Evolutionary conservation across 2,888 invertebrate genomes (phyloP).

Genomic region (Malthinus flaveolus): DNA sequence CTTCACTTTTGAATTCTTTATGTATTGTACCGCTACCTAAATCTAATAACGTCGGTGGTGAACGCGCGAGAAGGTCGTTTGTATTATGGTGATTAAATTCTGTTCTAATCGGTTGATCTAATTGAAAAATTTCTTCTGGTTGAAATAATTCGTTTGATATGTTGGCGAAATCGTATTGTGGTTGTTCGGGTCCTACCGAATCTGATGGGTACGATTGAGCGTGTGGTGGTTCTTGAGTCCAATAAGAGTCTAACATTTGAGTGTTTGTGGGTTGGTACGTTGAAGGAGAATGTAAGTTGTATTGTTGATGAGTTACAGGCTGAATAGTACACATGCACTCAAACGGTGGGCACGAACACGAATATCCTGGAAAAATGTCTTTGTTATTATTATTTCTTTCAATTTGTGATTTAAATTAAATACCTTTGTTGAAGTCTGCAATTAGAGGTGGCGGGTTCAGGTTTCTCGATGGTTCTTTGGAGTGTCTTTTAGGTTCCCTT

Average conservation of each 20-base stretch:
- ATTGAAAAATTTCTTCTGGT: constrained; percentile 77
- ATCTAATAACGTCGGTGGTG: constrained; percentile 72
- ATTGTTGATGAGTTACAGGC: constrained; percentile 45
- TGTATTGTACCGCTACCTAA: constrained; percentile 73
- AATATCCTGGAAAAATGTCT: constrained; percentile 45
- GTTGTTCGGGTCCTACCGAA: constrained; percentile 41
- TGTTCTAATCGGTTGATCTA: constrained; percentile 71
- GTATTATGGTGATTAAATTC: constrained; percentile 60
- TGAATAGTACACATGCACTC: constrained; percentile 69
- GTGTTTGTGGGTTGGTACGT: constrained; percentile 43
- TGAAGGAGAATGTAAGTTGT: constrained; percentile 41
- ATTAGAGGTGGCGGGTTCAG: constrained; percentile 66
- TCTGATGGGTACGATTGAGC: constrained; percentile 49
- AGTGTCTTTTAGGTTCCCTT: constrained; percentile 59
- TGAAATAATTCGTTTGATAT: constrained; percentile 71
- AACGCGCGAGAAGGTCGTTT: constrained; percentile 57
- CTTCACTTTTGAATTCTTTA: constrained; percentile 62
- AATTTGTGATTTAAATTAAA: neutral
- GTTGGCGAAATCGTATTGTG: constrained; percentile 62
- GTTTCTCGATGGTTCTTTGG: constrained; percentile 50
- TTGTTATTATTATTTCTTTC: neutral
- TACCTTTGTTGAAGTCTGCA: constrained; percentile 71
- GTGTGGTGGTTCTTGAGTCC: constrained; percentile 53
- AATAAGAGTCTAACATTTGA: constrained; percentile 46
- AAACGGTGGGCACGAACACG: constrained; percentile 74